A percentile compares a stretch with the other conserved stretches of the same genome.
phyloP scores from a whole-genome alignment of 1,140 invertebrate species.

The Sarcophaga peregrina region DNA sequence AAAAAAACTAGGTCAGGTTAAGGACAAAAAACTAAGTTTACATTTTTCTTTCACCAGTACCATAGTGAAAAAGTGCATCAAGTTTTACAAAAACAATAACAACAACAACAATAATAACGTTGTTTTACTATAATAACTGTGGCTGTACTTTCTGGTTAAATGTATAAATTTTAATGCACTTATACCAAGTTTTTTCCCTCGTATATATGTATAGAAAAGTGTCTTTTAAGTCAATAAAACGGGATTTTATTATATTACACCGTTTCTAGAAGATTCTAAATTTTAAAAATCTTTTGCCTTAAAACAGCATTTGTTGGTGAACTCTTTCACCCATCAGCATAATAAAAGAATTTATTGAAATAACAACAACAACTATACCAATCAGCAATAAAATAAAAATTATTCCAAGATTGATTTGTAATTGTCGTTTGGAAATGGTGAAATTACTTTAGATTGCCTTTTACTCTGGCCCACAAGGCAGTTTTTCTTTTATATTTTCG shows the following conservation, averaged over 20 bases:
- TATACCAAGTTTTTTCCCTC: not conserved
- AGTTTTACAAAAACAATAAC: not conserved
- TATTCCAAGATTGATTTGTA: too few species aligned
- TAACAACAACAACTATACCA: too few species aligned
- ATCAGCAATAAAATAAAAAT: too few species aligned
- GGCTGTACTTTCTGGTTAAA: slow-evolving; percentile 9
- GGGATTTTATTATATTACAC: not conserved
- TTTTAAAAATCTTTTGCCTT: not conserved
- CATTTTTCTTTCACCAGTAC: too few species aligned
- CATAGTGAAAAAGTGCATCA: not conserved
- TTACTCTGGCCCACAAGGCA: not conserved
- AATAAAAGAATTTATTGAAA: too few species aligned
- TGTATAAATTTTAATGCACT: slow-evolving; percentile 1
- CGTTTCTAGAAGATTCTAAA: not conserved
- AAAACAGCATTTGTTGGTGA: too few species aligned
- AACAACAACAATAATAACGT: not conserved
- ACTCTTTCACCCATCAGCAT: too few species aligned
- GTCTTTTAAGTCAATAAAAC: slow-evolving; percentile 8
- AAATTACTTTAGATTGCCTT: not conserved
- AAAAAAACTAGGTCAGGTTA: too few species aligned
- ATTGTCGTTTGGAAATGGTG: not conserved
- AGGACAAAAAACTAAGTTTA: too few species aligned
- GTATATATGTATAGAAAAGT: slow-evolving; percentile 4
- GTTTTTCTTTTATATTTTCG: not conserved
- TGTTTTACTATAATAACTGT: slow-evolving; percentile 6